These are phyloP conservation scores for Scaptomyza tumidula DNA, from an alignment of 2,888 invertebrate species.

Conservation along the genomic window DNA sequence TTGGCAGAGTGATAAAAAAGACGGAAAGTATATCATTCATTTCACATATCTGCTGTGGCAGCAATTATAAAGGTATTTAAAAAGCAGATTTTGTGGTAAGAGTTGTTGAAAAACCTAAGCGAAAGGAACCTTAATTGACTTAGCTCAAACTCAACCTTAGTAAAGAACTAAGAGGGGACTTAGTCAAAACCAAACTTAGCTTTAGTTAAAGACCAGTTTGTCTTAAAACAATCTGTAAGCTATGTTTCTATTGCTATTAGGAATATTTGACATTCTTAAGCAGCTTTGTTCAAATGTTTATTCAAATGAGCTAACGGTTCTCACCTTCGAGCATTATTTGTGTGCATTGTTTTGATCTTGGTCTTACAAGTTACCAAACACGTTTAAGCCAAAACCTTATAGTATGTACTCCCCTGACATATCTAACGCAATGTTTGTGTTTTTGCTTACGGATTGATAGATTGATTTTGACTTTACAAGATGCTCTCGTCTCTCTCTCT, in stretches of 20 bases:
- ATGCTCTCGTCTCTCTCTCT: constrained; percentile 32
- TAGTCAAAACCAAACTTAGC: no score
- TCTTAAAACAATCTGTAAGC: no score
- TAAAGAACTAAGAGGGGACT: no score
- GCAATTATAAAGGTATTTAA: constrained; percentile 16
- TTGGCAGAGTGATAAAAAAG: background rate
- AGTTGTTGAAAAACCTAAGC: background rate
- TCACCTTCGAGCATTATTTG: background rate
- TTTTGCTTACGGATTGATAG: constrained; percentile 60
- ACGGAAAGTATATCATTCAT: constrained; percentile 1
- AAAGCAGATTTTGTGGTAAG: background rate
- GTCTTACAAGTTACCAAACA: background rate
- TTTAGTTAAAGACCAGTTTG: no score
- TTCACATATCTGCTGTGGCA: constrained; percentile 14
- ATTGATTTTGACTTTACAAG: constrained; percentile 69
- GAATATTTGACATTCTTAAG: background rate
- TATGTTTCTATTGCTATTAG: background rate
- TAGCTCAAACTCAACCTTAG: background rate
- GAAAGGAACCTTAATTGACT: background rate
- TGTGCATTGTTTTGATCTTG: background rate
- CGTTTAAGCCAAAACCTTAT: constrained; percentile 3
- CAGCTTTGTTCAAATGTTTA: background rate
- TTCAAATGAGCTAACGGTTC: no score
- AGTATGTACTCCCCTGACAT: constrained; percentile 26
- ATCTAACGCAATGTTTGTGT: constrained; percentile 49